These are phyloP conservation scores for Meiosimyza platycephala DNA, from an alignment of 2,888 invertebrate genomes.

Conservation along the genomic window DNA sequence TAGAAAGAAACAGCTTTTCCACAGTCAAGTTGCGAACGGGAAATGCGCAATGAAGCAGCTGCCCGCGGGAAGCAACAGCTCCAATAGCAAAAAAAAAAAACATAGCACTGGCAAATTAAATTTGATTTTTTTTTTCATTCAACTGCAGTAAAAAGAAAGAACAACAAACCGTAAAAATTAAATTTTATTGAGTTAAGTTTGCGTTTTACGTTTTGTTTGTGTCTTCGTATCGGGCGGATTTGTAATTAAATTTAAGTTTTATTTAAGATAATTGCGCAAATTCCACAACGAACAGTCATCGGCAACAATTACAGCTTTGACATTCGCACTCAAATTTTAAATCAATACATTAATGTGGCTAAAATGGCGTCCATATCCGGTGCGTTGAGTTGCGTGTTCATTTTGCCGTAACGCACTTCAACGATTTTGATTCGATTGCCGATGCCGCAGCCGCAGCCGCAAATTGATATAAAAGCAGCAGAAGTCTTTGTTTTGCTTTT, in stretches of 20 bases:
- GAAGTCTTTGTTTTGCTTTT: conserved; percentile 5
- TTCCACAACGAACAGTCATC: neutral
- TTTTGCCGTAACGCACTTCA: neutral
- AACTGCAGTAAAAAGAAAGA: neutral
- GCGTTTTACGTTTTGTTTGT: neutral
- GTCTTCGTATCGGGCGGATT: neutral
- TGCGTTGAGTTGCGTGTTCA: conserved; percentile 21
- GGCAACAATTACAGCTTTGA: neutral
- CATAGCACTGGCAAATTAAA: conserved; percentile 4
- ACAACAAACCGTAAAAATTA: neutral
- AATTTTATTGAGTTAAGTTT: neutral
- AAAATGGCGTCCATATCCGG: conserved; percentile 20
- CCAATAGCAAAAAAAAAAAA: too few relatives aligned
- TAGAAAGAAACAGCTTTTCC: neutral
- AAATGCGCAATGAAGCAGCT: neutral
- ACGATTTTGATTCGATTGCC: neutral
- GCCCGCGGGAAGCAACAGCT: neutral
- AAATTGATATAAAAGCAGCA: neutral
- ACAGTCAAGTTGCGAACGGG: conserved; percentile 4
- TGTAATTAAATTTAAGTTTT: neutral
- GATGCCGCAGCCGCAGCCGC: too few relatives aligned
- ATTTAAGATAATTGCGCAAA: neutral
- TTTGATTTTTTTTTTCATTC: conserved; percentile 1
- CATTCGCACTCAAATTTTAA: conserved; percentile 1
- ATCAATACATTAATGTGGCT: conserved; percentile 29